phyloP scores from a whole-genome alignment of 2,888 invertebrate genomes.

The Drosophila mercatorum region DNA sequence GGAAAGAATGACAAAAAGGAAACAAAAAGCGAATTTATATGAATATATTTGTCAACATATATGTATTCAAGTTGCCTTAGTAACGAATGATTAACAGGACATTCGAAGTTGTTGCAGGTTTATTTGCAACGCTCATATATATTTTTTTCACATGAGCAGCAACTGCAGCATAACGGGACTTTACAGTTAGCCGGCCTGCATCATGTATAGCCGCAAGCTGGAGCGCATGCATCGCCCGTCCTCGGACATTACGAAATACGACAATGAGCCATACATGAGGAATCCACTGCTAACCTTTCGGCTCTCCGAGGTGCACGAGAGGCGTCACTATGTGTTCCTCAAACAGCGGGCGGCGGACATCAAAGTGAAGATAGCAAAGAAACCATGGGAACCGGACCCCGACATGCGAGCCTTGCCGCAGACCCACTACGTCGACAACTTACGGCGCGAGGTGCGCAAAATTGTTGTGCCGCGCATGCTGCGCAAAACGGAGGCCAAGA shows the following conservation, averaged over 20 bases:
- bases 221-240: slow-evolving; percentile 82
- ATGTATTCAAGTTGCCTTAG: slow-evolving; percentile 60
- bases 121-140: slow-evolving; percentile 17
- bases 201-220: slow-evolving; percentile 80
- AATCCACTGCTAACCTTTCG: slow-evolving; percentile 83
- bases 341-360: slow-evolving; percentile 81
- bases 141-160: slow-evolving; percentile 41
- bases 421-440: slow-evolving; percentile 86
- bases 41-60: background rate
- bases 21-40: too few species aligned
- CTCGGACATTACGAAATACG: slow-evolving; percentile 82
- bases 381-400: slow-evolving; percentile 80
- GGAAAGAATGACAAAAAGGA: background rate
- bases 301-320: slow-evolving; percentile 81
- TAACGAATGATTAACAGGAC: slow-evolving; percentile 58
- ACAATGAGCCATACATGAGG: slow-evolving; percentile 83
- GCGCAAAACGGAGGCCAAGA: slow-evolving; percentile 87
- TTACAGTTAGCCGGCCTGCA: slow-evolving; percentile 24
- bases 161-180: slow-evolving; percentile 2
- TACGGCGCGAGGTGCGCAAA: slow-evolving; percentile 87
- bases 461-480: slow-evolving; percentile 88
- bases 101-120: slow-evolving; percentile 21
- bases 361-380: slow-evolving; percentile 79
- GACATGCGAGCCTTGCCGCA: slow-evolving; percentile 86
- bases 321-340: slow-evolving; percentile 81